A percentile compares a stretch with the other conserved stretches of the same genome.
Evolutionary conservation across 2,888 invertebrate species (phyloP).

Genomic region (Odontocerum albicorne): DNA sequence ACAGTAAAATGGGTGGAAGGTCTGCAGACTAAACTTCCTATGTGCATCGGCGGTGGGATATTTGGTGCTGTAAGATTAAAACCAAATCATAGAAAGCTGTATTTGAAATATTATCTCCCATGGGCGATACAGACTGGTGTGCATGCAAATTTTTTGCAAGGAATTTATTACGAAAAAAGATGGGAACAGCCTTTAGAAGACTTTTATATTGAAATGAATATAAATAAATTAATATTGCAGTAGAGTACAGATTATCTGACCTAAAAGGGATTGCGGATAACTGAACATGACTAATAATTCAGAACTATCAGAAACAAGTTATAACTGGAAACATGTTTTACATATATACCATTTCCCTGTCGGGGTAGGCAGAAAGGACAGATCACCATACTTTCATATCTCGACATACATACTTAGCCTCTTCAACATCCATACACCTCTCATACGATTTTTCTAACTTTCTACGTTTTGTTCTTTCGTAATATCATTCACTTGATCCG

Average conservation of each 20-base stretch:
- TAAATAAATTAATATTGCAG: slow-evolving; percentile 54
- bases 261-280: too few species aligned
- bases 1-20: slow-evolving; percentile 98
- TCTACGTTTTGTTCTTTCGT: too few species aligned
- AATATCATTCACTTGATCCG: too few species aligned
- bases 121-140: slow-evolving; percentile 84
- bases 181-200: slow-evolving; percentile 88
- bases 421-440: too few species aligned
- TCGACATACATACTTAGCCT: too few species aligned
- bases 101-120: slow-evolving; percentile 75
- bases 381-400: too few species aligned
- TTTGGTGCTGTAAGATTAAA: slow-evolving; percentile 88
- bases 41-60: slow-evolving; percentile 92
- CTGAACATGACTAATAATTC: too few species aligned
- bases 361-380: too few species aligned
- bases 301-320: too few species aligned
- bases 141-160: slow-evolving; percentile 77
- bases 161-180: slow-evolving; percentile 89
- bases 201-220: slow-evolving; percentile 79
- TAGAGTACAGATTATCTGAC: slow-evolving; percentile 38
- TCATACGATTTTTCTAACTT: too few species aligned
- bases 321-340: too few species aligned
- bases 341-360: too few species aligned
- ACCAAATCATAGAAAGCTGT: slow-evolving; percentile 81
- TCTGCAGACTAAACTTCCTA: slow-evolving; percentile 90